phyloP scores from a whole-genome alignment of 2,797 vertebrate genomes.

The Manis pentadactyla region DNA sequence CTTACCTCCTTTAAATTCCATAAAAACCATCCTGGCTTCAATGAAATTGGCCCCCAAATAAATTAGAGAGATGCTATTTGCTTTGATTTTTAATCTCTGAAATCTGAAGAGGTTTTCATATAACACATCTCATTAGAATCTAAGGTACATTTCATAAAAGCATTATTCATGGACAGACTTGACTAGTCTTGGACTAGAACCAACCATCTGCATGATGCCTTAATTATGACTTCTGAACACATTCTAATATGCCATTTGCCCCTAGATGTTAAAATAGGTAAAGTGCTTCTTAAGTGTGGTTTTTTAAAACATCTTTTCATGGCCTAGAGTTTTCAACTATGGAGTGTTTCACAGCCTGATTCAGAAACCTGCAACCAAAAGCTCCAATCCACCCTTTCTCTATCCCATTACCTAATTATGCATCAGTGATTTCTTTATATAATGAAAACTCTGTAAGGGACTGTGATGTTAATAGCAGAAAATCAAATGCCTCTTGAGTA shows the following conservation, averaged over 20 bases:
- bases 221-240: conserved; percentile 59
- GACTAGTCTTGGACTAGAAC: conserved; percentile 58
- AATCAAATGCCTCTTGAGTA: conserved; percentile 60
- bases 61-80: not conserved
- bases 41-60: not conserved
- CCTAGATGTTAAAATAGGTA: conserved; percentile 70
- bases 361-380: conserved; percentile 40
- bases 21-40: conserved; percentile 51
- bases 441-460: conserved; percentile 17
- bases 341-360: not conserved
- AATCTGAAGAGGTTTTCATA: conserved; percentile 46
- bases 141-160: conserved; percentile 54
- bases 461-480: conserved; percentile 66
- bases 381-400: conserved; percentile 9
- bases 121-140: conserved; percentile 30
- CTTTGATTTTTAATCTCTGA: conserved; percentile 65
- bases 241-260: conserved; percentile 56
- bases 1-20: conserved; percentile 10
- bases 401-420: conserved; percentile 16
- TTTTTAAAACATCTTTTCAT: conserved; percentile 27
- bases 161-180: conserved; percentile 57
- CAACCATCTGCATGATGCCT: conserved; percentile 67
- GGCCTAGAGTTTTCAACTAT: not conserved
- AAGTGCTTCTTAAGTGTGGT: conserved; percentile 24
- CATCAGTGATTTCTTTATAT: conserved; percentile 10